A percentile compares a stretch with the other conserved stretches of the same genome.
phyloP scores from a whole-genome alignment of 2,113 vertebrate species.

The Clarias magur region DNA sequence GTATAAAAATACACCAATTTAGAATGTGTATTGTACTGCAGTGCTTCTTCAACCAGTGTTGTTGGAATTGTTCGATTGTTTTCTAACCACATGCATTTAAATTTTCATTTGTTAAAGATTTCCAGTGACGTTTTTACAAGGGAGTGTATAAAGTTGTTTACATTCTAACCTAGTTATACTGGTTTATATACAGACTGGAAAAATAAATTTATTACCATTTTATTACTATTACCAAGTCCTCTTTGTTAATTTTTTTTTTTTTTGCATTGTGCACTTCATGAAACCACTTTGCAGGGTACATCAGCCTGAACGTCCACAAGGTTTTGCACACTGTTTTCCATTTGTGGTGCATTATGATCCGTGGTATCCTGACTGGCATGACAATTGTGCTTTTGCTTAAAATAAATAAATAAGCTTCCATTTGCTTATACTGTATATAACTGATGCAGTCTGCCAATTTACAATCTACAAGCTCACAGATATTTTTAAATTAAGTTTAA shows the following conservation, averaged over 20 bases:
- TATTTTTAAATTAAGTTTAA: neutral
- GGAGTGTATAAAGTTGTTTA: slow-evolving; percentile 21
- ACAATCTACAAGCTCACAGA: neutral
- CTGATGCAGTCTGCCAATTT: neutral
- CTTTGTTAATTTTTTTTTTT: neutral
- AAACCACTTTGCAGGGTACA: slow-evolving; percentile 1
- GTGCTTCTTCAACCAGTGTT: slow-evolving; percentile 5
- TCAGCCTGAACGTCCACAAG: neutral
- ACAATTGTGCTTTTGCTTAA: neutral
- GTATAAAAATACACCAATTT: neutral
- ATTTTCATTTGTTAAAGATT: neutral
- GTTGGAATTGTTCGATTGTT: neutral
- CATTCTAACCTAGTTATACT: slow-evolving; percentile 3
- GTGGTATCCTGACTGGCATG: neutral
- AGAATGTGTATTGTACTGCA: neutral
- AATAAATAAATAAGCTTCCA: no score
- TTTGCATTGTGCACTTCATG: slow-evolving; percentile 7
- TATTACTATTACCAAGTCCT: neutral
- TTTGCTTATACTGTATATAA: neutral
- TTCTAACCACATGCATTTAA: neutral
- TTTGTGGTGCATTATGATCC: neutral
- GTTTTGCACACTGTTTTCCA: neutral
- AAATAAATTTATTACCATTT: slow-evolving; percentile 26
- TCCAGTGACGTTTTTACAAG: neutral
- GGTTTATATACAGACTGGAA: neutral